These are phyloP conservation scores for Lasioglossum baleicum DNA, from an alignment of 1,140 invertebrate genomes.

Conservation along the genomic window DNA sequence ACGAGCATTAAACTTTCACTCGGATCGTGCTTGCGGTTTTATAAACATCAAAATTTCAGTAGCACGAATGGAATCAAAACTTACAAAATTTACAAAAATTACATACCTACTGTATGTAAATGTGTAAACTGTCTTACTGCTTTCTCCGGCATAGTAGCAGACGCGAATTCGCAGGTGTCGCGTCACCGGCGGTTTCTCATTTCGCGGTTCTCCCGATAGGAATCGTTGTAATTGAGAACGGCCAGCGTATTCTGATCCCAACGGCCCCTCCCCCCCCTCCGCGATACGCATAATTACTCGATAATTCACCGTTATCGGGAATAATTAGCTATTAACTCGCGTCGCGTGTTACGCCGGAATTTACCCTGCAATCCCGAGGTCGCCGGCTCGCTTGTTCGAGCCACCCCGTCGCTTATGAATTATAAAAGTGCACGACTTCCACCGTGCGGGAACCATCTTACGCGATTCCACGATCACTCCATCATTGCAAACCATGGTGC, in stretches of 20 bases:
- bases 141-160: not conserved
- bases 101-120: no score
- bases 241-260: slow-evolving; percentile 6
- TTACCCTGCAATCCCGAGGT: not conserved
- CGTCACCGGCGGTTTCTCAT: not conserved
- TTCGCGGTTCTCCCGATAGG: slow-evolving; percentile 22
- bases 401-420: not conserved
- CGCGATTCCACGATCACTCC: no score
- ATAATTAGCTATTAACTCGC: slow-evolving; percentile 53
- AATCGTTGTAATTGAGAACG: slow-evolving; percentile 51
- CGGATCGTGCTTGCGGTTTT: no score
- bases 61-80: no score
- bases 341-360: slow-evolving; percentile 47
- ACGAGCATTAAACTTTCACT: no score
- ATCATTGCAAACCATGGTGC: no score
- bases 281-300: slow-evolving; percentile 46
- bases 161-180: not conserved
- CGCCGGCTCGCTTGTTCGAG: not conserved
- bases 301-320: slow-evolving; percentile 56
- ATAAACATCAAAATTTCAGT: no score
- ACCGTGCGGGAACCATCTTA: not conserved
- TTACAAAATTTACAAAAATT: no score
- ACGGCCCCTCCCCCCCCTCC: not conserved
- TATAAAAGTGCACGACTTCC: not conserved
- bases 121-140: no score